Evolutionary conservation across 2,797 vertebrate species (phyloP).

Genomic region (Rhodeus uyekii): DNA sequence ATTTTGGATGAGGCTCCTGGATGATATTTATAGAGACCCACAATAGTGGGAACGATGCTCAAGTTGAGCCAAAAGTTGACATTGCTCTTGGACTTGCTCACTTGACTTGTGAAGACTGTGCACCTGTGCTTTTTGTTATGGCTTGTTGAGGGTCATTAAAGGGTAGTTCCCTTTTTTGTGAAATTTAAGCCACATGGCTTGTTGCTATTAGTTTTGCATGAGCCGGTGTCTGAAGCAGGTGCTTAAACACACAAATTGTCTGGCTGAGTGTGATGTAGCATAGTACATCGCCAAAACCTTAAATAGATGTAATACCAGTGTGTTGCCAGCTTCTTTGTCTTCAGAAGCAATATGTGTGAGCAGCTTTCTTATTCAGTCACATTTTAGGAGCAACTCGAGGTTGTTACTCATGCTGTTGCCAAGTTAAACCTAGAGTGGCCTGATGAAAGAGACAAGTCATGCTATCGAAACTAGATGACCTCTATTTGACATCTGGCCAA

Average conservation of each 20-base stretch:
- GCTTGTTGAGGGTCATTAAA: constrained; percentile 16
- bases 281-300: not conserved
- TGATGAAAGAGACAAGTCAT: not conserved
- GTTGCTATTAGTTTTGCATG: not conserved
- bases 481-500: not conserved
- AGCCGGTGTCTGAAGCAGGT: not conserved
- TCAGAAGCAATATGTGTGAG: not conserved
- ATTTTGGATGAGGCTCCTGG: constrained; percentile 44
- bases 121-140: constrained; percentile 19
- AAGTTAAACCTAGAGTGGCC: not conserved
- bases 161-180: not conserved
- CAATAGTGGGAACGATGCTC: constrained; percentile 42
- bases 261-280: not conserved
- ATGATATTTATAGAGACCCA: constrained; percentile 51
- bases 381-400: too few relatives aligned
- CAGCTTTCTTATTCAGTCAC: too few relatives aligned
- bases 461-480: not conserved
- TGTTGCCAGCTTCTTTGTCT: not conserved
- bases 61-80: constrained; percentile 43
- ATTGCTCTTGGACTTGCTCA: constrained; percentile 46
- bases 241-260: not conserved
- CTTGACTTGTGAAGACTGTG: constrained; percentile 29
- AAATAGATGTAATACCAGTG: not conserved
- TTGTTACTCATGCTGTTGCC: too few relatives aligned
- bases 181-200: not conserved